Evolutionary conservation across 2,113 vertebrate species (phyloP).

Genomic region (Recurvirostra avosetta): DNA sequence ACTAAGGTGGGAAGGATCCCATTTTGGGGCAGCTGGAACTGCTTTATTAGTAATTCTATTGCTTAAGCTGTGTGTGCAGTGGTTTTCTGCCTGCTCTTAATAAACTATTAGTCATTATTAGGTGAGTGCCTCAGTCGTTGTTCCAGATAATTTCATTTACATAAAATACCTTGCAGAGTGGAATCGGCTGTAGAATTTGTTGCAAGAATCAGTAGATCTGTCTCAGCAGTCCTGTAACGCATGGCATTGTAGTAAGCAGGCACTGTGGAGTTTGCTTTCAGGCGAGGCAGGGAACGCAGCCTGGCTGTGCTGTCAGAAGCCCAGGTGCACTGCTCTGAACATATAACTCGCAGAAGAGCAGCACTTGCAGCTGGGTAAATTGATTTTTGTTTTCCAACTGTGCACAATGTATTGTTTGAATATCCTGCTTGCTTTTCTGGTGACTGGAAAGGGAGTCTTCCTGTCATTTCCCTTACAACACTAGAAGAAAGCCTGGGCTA

Average conservation of each 20-base stretch:
- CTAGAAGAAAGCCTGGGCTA: background rate
- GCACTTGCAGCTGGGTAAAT: background rate
- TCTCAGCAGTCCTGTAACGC: background rate
- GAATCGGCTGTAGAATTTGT: background rate
- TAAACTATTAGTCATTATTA: background rate
- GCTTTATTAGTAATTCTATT: background rate
- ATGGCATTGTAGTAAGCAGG: accelerated
- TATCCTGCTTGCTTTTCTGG: background rate
- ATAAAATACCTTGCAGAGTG: background rate
- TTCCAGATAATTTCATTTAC: background rate
- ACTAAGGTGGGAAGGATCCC: background rate
- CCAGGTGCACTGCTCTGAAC: background rate
- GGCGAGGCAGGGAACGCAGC: background rate
- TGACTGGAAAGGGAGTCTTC: background rate
- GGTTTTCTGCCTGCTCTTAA: background rate
- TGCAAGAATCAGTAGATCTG: background rate
- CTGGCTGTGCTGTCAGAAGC: background rate
- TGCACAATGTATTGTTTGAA: background rate
- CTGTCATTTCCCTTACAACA: background rate
- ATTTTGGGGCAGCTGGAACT: background rate
- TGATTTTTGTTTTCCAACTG: background rate
- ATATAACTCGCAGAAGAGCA: background rate
- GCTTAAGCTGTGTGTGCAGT: background rate
- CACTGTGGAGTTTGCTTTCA: accelerated
- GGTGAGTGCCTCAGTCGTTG: background rate